Evolutionary conservation across 1,140 invertebrate genomes (phyloP), one percentile per base, ranked within the genome.

Genomic region (Sarcophaga bullata): DNA sequence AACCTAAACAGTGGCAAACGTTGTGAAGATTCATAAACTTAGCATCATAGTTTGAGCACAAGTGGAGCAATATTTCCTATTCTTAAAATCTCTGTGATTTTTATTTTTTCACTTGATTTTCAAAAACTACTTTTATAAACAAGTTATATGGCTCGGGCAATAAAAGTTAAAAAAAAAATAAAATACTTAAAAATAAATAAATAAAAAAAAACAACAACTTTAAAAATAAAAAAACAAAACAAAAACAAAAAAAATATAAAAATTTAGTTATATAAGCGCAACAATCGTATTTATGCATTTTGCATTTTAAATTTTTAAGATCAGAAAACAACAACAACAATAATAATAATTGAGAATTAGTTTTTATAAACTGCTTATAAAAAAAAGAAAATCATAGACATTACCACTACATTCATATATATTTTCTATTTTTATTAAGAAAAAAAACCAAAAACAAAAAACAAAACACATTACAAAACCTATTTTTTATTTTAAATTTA

Each of bases 221-320:
- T 48, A 49, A 76, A n/a, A 17, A 76, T 2, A 76, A n/a, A 76
- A 46, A 15, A 75, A 6, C 3, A 48, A 47, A 46, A 11, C 1
- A 47, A 46, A 75, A 47, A 47, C 0, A 13, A 72, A 46, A 73
- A 47, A 46, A 15, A 15, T 46, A 73, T 46, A 19, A n/a, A 48
- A 73, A 73, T 15, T 76, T 76, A 48, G 7, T 17, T 75, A 13
- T 50, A 50, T 50, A 78, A 78, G 75, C 75, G 75, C 75, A 78
- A 78, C 75, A 78, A 78, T 78, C 75, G 75, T 78, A 78, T 78
- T 72, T 78, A 78, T 78, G 75, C 75, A 78, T 78, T 78, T 78
- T 78, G 75, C 75, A 78, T 78, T 78, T 78, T 78, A 78, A 78
- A 78, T 78, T 48, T 78, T 78, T 50, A 78, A 78, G 62, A 78